phyloP scores from a whole-genome alignment of 1,140 invertebrate species.

The Brachionus calyciflorus region DNA sequence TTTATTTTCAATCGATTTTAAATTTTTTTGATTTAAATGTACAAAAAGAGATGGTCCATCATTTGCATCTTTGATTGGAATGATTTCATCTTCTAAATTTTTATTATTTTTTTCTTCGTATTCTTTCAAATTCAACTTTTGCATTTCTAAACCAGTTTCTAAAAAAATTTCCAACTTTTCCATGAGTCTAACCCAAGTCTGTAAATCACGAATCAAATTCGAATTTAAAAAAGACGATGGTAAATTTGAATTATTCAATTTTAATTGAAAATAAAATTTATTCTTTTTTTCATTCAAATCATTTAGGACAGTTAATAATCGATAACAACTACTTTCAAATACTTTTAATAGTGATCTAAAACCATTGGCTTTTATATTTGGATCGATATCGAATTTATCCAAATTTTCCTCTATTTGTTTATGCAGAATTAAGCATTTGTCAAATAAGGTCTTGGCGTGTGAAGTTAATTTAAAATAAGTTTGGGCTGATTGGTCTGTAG shows the following conservation, averaged over 20 bases:
- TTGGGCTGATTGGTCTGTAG: not conserved
- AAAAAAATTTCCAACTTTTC: slow-evolving; percentile 32
- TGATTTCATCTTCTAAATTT: not conserved
- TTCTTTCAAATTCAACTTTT: not conserved
- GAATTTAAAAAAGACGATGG: slow-evolving; percentile 16
- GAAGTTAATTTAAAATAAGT: slow-evolving; percentile 12
- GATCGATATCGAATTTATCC: slow-evolving; percentile 1
- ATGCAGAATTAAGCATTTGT: not conserved
- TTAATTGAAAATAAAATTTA: slow-evolving; percentile 40
- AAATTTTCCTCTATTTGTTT: slow-evolving; percentile 30
- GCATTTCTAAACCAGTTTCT: slow-evolving; percentile 4
- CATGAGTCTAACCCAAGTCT: slow-evolving; percentile 35
- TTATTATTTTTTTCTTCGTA: not conserved
- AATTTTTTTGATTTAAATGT: slow-evolving; percentile 2
- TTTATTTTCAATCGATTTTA: slow-evolving; percentile 31
- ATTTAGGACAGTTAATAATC: slow-evolving; percentile 3
- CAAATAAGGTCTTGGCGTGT: slow-evolving; percentile 6
- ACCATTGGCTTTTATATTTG: slow-evolving; percentile 34
- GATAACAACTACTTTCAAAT: slow-evolving; percentile 4
- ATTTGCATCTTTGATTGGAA: not conserved
- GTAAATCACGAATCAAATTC: slow-evolving; percentile 4
- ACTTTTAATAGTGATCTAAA: slow-evolving; percentile 24
- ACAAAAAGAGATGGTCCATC: slow-evolving; percentile 18
- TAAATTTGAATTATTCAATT: slow-evolving; percentile 24
- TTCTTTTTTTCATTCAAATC: slow-evolving; percentile 40